A percentile compares a stretch with the other conserved stretches of the same genome.
Conservation (phyloP, 1,140 invertebrate genomes). For the Drosophila ficusphila region DNA sequence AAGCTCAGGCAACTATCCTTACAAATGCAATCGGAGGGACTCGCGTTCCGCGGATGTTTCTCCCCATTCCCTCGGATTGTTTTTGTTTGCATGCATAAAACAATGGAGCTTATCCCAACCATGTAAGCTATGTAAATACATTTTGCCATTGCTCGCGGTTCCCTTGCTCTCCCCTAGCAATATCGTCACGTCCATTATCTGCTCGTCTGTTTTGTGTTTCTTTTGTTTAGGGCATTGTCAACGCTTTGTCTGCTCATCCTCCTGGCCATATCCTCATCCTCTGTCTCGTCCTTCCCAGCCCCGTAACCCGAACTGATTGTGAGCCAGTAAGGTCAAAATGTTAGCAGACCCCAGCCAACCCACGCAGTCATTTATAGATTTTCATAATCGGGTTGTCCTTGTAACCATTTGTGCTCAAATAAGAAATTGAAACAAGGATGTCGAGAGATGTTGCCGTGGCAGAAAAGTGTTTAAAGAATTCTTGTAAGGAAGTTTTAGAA, state of each 20-base stretch:
- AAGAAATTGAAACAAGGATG: slow-evolving; percentile 24
- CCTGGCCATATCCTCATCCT: slow-evolving; percentile 10
- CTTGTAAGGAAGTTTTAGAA: neutral
- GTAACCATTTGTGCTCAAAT: slow-evolving; percentile 66
- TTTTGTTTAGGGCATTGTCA: slow-evolving; percentile 67
- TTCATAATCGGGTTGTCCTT: slow-evolving; percentile 69
- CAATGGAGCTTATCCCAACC: slow-evolving; percentile 53
- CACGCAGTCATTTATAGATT: slow-evolving; percentile 53
- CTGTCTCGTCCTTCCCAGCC: neutral
- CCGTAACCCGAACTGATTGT: slow-evolving; percentile 25
- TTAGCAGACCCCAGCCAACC: slow-evolving; percentile 31
- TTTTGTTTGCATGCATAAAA: slow-evolving; percentile 48
- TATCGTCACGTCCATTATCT: slow-evolving; percentile 57
- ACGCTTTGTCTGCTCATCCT: slow-evolving; percentile 63
- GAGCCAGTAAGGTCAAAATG: slow-evolving; percentile 67
- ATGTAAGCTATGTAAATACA: slow-evolving; percentile 56
- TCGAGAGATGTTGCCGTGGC: neutral
- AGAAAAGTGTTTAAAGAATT: neutral
- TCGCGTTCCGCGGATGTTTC: neutral
- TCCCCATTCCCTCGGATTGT: slow-evolving; percentile 15
- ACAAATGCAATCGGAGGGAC: neutral
- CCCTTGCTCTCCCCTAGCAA: slow-evolving; percentile 1
- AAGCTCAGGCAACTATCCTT: neutral
- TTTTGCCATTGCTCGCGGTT: slow-evolving; percentile 37
- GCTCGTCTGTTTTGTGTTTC: slow-evolving; percentile 49